Evolutionary conservation across 2,113 vertebrate species (phyloP).

Genomic region (Xerus inauris): DNA sequence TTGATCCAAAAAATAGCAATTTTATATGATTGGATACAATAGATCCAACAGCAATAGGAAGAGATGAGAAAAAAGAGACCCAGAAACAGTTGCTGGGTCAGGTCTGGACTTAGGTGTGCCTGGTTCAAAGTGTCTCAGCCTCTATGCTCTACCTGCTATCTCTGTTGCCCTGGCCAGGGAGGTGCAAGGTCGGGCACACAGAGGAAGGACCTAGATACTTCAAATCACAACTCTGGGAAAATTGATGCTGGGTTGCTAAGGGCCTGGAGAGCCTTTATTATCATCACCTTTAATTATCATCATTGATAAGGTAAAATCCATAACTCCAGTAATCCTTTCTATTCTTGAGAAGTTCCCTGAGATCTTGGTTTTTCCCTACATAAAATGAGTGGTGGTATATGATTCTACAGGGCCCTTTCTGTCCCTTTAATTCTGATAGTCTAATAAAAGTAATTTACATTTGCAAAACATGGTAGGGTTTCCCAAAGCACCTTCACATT

Average conservation of each 20-base stretch:
- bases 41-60: not conserved
- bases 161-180: not conserved
- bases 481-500: not conserved
- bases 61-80: not conserved
- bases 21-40: not conserved
- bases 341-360: not conserved
- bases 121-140: not conserved
- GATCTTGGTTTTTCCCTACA: not conserved
- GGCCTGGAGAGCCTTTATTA: not conserved
- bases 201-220: not conserved
- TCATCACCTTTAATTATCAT: not conserved
- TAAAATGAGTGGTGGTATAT: not conserved
- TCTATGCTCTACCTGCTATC: rapidly evolving
- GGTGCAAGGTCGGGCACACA: not conserved
- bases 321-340: not conserved
- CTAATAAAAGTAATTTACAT: not conserved
- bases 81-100: not conserved
- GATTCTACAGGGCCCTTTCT: not conserved
- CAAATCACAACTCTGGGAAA: not conserved
- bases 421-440: not conserved
- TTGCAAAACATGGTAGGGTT: not conserved
- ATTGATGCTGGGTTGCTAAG: not conserved
- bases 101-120: not conserved
- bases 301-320: not conserved
- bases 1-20: not conserved